phyloP scores from a whole-genome alignment of 2,797 vertebrate species.

The Rhinoraja longicauda region DNA sequence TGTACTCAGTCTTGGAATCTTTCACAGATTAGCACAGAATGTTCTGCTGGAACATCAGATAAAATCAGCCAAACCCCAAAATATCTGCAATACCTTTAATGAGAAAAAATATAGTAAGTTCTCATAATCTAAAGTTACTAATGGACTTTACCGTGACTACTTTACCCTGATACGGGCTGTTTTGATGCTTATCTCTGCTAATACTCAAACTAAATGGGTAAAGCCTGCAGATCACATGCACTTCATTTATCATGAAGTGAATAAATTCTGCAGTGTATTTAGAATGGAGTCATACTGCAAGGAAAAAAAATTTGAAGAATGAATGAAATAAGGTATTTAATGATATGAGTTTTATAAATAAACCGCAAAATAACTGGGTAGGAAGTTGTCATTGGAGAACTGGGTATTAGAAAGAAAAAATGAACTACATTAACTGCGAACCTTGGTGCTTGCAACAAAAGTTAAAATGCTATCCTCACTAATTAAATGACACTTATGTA shows the following conservation, averaged over 20 bases:
- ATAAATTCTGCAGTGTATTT: neutral
- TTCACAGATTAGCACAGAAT: neutral
- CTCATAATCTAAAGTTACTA: conserved; percentile 14
- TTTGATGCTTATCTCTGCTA: conserved; percentile 1
- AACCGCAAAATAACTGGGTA: neutral
- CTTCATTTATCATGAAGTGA: neutral
- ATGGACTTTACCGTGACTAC: neutral
- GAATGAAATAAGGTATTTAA: neutral
- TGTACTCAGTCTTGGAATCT: neutral
- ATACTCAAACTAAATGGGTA: neutral
- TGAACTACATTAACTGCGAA: no score
- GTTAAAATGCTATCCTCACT: no score
- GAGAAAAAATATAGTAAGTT: neutral
- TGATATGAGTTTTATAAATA: neutral
- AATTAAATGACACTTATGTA: no score
- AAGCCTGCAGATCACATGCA: neutral
- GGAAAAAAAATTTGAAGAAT: no score
- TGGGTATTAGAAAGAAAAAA: no score
- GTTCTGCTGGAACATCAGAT: neutral
- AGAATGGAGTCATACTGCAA: neutral
- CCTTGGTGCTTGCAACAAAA: no score
- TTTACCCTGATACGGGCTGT: neutral
- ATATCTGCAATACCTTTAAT: neutral
- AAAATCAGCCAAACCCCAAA: neutral
- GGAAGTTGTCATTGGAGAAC: no score